These are phyloP conservation scores for Phoenicopterus ruber DNA, from an alignment of 2,113 vertebrate genomes.

Conservation along the genomic window DNA sequence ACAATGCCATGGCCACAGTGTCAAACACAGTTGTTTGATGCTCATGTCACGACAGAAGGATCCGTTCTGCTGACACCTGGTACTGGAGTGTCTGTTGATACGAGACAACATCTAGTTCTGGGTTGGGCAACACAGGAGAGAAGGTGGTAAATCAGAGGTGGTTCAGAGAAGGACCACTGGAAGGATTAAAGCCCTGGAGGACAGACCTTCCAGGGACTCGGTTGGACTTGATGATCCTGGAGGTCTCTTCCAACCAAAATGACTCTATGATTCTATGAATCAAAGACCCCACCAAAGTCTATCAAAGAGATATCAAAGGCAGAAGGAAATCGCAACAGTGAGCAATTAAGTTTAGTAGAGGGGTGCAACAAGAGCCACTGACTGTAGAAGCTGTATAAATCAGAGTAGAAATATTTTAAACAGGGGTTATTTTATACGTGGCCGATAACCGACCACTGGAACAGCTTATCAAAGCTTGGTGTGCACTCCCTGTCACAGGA, in stretches of 20 bases:
- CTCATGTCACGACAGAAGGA: not conserved
- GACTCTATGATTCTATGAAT: no score
- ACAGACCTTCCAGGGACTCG: not conserved
- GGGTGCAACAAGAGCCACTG: not conserved
- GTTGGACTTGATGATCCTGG: no score
- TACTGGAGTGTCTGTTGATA: not conserved
- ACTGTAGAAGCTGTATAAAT: not conserved
- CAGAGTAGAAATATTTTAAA: not conserved
- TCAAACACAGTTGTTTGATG: not conserved
- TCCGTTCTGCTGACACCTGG: not conserved
- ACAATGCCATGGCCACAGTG: not conserved
- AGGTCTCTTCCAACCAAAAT: no score
- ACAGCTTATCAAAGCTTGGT: not conserved
- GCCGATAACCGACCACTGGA: not conserved
- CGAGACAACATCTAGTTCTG: not conserved
- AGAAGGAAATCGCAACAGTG: not conserved
- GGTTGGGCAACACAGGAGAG: not conserved
- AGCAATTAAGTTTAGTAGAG: not conserved
- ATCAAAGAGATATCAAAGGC: not conserved
- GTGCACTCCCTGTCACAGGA: not conserved
- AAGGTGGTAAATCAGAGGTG: not conserved
- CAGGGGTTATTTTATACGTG: not conserved
- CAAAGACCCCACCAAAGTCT: not conserved
- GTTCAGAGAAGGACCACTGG: not conserved
- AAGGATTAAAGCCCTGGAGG: not conserved